Percentiles rank a stretch among this genome's conserved stretches.
These are phyloP conservation scores for Drosophila aldrichi DNA, from an alignment of 2,888 invertebrate genomes.

Conservation along the genomic window DNA sequence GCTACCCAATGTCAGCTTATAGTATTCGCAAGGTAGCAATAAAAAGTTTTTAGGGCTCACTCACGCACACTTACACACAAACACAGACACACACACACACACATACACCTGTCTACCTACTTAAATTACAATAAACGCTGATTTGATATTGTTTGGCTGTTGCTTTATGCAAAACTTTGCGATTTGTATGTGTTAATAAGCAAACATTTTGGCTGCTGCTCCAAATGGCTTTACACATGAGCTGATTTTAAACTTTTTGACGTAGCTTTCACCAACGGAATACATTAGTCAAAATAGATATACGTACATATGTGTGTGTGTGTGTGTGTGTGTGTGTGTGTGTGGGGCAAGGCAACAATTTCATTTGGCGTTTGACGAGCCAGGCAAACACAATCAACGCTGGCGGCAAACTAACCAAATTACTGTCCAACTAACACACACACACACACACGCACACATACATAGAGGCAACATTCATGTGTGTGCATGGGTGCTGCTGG, in stretches of 20 bases:
- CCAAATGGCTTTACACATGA: conserved; percentile 24
- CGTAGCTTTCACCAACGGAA: conserved; percentile 20
- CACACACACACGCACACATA: conserved; percentile 28
- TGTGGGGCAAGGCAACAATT: conserved; percentile 41
- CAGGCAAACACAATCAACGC: conserved; percentile 58
- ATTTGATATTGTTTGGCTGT: conserved; percentile 54
- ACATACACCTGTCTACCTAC: conserved; percentile 8
- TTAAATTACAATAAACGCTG: conserved; percentile 56
- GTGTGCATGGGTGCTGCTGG: neutral
- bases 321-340: conserved; percentile 7
- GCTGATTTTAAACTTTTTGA: conserved; percentile 51
- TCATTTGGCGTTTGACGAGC: conserved; percentile 58
- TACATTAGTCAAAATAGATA: conserved; percentile 37
- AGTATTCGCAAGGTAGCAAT: conserved; percentile 36
- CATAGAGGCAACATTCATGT: conserved; percentile 1
- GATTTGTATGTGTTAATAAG: conserved; percentile 48
- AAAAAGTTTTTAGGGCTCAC: conserved; percentile 41
- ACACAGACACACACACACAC: neutral
- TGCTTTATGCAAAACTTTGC: conserved; percentile 39
- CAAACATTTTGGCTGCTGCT: conserved; percentile 3
- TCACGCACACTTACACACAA: conserved; percentile 3
- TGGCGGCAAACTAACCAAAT: conserved; percentile 73
- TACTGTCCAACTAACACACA: conserved; percentile 56
- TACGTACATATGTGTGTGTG: neutral
- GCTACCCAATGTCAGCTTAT: neutral